Percentiles rank a stretch among this genome's conserved stretches.
Conservation (phyloP, 2,113 vertebrate genomes). For the Solea senegalensis region DNA sequence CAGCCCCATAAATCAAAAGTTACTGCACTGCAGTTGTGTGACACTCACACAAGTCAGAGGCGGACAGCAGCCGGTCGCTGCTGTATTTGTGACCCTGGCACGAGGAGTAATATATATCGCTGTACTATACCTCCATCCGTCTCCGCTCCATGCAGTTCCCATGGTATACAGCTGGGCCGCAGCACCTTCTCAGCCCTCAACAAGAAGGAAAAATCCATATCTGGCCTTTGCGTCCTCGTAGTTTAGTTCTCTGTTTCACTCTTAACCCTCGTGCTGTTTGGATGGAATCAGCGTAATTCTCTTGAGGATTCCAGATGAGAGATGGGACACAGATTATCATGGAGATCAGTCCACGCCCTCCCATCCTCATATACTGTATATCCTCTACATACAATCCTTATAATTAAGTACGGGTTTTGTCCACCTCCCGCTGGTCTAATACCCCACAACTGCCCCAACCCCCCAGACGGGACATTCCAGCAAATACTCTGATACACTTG, state of each 20-base stretch:
- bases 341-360: conserved; percentile 41
- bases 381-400: conserved; percentile 17
- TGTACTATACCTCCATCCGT: conserved; percentile 55
- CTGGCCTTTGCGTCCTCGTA: conserved; percentile 9
- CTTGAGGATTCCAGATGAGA: conserved; percentile 37
- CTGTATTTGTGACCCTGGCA: conserved; percentile 28
- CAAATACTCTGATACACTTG: conserved; percentile 22
- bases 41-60: conserved; percentile 50
- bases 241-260: conserved; percentile 8
- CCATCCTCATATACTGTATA: conserved; percentile 17
- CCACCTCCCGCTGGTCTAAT: conserved; percentile 43
- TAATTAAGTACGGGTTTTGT: conserved; percentile 25
- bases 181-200: conserved; percentile 50
- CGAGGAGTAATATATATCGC: conserved; percentile 14
- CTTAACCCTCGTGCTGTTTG: conserved; percentile 6
- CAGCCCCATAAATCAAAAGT: conserved; percentile 51
- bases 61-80: conserved; percentile 25
- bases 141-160: conserved; percentile 53
- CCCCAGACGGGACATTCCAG: conserved; percentile 47
- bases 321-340: conserved; percentile 48
- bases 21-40: conserved; percentile 46
- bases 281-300: conserved; percentile 27
- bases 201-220: conserved; percentile 49
- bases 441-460: background rate
- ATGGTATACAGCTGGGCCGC: conserved; percentile 65